Conservation (phyloP, 2,888 invertebrate genomes). For the Eupithecia abbreviata region DNA sequence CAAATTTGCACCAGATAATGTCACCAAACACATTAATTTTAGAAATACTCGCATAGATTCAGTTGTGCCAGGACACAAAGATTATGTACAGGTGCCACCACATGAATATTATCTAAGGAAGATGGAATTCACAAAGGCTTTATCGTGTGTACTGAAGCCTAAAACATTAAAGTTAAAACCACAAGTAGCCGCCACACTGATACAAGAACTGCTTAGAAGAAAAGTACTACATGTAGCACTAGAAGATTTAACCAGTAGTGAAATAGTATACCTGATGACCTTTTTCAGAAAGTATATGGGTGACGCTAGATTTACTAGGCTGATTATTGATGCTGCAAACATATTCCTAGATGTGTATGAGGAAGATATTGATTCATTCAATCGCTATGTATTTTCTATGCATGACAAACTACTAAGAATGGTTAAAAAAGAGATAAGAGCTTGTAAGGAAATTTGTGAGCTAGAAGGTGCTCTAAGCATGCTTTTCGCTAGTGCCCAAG, state of each 20-base stretch:
- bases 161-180: conserved; percentile 77
- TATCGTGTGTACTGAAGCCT: conserved; percentile 87
- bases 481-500: conserved; percentile 85
- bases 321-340: conserved; percentile 89
- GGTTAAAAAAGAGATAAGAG: conserved; percentile 87
- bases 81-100: conserved; percentile 66
- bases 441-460: conserved; percentile 85
- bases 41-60: conserved; percentile 21
- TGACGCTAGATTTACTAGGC: conserved; percentile 88
- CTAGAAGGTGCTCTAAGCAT: conserved; percentile 88
- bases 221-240: conserved; percentile 90
- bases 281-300: conserved; percentile 91
- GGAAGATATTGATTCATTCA: conserved; percentile 84
- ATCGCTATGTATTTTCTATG: conserved; percentile 84
- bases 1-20: conserved; percentile 82
- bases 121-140: conserved; percentile 92
- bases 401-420: conserved; percentile 85
- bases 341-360: conserved; percentile 90
- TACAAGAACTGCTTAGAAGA: conserved; percentile 94
- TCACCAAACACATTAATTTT: conserved; percentile 37
- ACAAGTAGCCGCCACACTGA: conserved; percentile 89
- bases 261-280: conserved; percentile 86
- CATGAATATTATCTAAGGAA: conserved; percentile 89
- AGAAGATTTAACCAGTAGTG: conserved; percentile 87
- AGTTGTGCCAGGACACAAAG: conserved; percentile 53